Conservation (phyloP, 2,797 vertebrate species). For the Fistularia commersonii region DNA sequence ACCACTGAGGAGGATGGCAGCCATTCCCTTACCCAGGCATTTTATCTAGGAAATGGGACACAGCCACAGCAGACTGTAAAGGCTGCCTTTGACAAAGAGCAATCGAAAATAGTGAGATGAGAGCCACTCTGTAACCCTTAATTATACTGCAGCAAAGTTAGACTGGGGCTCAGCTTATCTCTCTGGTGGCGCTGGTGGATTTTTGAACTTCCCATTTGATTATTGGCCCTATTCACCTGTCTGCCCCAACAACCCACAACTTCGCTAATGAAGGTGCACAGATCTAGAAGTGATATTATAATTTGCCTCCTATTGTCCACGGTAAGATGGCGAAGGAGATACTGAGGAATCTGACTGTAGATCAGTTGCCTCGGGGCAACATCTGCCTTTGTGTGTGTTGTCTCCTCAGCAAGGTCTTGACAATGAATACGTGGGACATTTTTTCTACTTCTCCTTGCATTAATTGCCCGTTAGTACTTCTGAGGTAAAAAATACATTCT, state of each 20-base stretch:
- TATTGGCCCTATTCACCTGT: slow-evolving; percentile 66
- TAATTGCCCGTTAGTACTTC: slow-evolving; percentile 63
- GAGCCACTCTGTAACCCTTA: slow-evolving; percentile 65
- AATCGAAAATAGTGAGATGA: slow-evolving; percentile 61
- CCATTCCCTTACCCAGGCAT: slow-evolving; percentile 46
- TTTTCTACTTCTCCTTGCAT: slow-evolving; percentile 48
- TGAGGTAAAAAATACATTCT: slow-evolving; percentile 39
- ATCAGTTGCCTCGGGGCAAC: slow-evolving; percentile 58
- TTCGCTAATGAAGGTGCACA: slow-evolving; percentile 58
- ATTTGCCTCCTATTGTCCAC: slow-evolving; percentile 44
- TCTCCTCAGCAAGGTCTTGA: slow-evolving; percentile 43
- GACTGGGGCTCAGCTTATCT: slow-evolving; percentile 56
- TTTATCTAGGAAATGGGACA: slow-evolving; percentile 65
- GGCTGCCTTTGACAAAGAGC: slow-evolving; percentile 58
- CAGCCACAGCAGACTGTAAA: slow-evolving; percentile 47
- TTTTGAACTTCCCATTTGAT: slow-evolving; percentile 68
- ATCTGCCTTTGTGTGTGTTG: slow-evolving; percentile 55
- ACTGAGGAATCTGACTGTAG: slow-evolving; percentile 31
- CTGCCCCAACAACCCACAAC: slow-evolving; percentile 49
- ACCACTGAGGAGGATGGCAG: slow-evolving; percentile 57
- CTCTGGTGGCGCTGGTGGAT: slow-evolving; percentile 53
- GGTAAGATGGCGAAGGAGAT: slow-evolving; percentile 13
- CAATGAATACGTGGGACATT: slow-evolving; percentile 46
- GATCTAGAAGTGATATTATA: slow-evolving; percentile 49
- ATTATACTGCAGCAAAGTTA: slow-evolving; percentile 62